phyloP scores from a whole-genome alignment of 2,797 vertebrate genomes.

The Syndactyla subalaris region DNA sequence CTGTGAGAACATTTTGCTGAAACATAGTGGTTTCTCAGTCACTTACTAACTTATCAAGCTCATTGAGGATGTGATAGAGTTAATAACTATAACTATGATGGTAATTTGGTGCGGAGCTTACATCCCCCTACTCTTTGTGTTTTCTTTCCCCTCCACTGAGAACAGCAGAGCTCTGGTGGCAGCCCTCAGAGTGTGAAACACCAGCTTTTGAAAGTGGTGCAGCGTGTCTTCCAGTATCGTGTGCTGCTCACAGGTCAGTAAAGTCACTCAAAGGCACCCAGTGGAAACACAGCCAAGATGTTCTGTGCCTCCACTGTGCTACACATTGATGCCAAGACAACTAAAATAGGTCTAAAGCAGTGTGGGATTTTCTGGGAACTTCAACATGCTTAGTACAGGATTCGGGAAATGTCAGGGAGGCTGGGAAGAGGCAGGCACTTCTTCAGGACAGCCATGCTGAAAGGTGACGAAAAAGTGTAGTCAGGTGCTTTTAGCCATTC shows the following conservation, averaged over 20 bases:
- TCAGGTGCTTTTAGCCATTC: not conserved
- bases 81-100: not conserved
- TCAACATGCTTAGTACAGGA: not conserved
- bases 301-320: not conserved
- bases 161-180: slow-evolving; percentile 80
- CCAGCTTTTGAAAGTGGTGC: slow-evolving; percentile 88
- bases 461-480: not conserved
- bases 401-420: not conserved
- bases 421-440: not conserved
- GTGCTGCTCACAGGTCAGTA: slow-evolving; percentile 92
- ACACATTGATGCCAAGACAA: not conserved
- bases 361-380: not conserved
- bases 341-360: not conserved
- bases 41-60: not conserved
- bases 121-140: not conserved
- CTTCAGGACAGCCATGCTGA: not conserved
- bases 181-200: slow-evolving; percentile 83
- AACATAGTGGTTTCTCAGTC: not conserved
- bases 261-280: not conserved
- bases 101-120: not conserved
- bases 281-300: not conserved
- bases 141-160: slow-evolving; percentile 22
- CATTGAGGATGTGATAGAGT: not conserved
- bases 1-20: not conserved
- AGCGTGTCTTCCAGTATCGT: slow-evolving; percentile 90